Evolutionary conservation across 2,888 invertebrate genomes (phyloP), one percentile per base, ranked within the genome.

Genomic region (Ochlodes sylvanus): DNA sequence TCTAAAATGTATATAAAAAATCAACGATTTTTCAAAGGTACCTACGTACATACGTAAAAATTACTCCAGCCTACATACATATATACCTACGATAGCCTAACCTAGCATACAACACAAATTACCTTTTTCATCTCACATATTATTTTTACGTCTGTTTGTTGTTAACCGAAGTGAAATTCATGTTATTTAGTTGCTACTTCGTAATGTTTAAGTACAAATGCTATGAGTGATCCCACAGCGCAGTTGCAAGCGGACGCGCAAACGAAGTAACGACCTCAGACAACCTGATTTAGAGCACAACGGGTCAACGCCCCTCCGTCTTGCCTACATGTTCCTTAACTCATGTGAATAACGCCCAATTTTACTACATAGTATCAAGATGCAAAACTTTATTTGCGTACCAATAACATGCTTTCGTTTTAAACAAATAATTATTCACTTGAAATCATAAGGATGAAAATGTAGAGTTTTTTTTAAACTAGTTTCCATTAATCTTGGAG

Each of bases 241-340:
- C 68, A 66, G 55, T 64, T 38, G 42, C 56, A 71, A 76, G 79
- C 76, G 76, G 75, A 78, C 79, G 77, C 78, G 78, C 81, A 83
- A 82, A 78, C 76, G 77, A 78, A 81, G 76, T 82, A 82, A 84
- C 82, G 80, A 81, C 82, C 81, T 81, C 83, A 84, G 86, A 87
- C 89, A 87, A 81, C 80, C 84, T 88, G 89, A 90, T 89, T 90
- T 89, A 89, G 85, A 81, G 82, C 82, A 77, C 74, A 70, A 70
- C 66, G 77, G 87, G 85, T 87, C 85, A 84, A 81, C 76, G 87
- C 75, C 80, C 79, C 74, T 69, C 6, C 60, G 27, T 15, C 60
- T 60, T 60, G 44, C 19, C 52, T 52, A 52, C 52, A 21, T 60
- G 32, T 44, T 60, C 44, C 44, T 15, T 32, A 27, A 27, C 44